Base-by-base conservation (phyloP, 1,140 invertebrate genomes). In the Macrostomum lignano region DNA sequence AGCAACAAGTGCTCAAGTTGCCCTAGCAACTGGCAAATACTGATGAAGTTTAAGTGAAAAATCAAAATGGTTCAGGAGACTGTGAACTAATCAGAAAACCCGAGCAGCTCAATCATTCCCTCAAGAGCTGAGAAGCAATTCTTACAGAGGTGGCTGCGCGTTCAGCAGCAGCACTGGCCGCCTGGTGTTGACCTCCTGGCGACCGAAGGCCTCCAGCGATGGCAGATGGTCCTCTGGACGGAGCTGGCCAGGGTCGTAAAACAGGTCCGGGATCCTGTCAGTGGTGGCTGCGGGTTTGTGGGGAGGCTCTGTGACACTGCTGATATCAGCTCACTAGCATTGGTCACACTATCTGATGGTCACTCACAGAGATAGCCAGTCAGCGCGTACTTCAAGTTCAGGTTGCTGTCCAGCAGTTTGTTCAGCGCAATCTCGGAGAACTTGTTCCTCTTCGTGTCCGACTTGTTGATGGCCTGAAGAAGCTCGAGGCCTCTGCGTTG, bases 311-410 rank as follows among this genome's bases (percentile, higher is more conserved):
- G 10, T 17, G 4, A 24, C 17, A 9, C 7, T 9, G 7, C 32
- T 30, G 11, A 7, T 7, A 17, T 7, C 7, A 11, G 21, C 11
- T 14, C 13, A 10, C 21, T 30, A 7, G 7, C 29, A 30, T 7
- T 7, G 10, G 13, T 11, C 7, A 20, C 15, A n/a, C 6, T 13
- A 23, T 17, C 21, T n/a, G 7, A 14, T 21, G 19, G 10, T 29
- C 10, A 41, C 39, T 39, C 46, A 53, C 51, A 44, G 19, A 10
- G 20, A 9, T 40, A 39, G 39, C 46, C 52, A 50, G 44, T 28
- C 52, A 43, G 31, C 42, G 33, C 32, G 48, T 52, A 54, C 56
- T 43, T 58, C 55, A n/a, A 53, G 53, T 7, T 52, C n/a, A 57
- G 38, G 39, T 55, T 56, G 34, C 42, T 47, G 35, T 57, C 50